phyloP scores from a whole-genome alignment of 2,888 invertebrate species.

The Nomada fabriciana region DNA sequence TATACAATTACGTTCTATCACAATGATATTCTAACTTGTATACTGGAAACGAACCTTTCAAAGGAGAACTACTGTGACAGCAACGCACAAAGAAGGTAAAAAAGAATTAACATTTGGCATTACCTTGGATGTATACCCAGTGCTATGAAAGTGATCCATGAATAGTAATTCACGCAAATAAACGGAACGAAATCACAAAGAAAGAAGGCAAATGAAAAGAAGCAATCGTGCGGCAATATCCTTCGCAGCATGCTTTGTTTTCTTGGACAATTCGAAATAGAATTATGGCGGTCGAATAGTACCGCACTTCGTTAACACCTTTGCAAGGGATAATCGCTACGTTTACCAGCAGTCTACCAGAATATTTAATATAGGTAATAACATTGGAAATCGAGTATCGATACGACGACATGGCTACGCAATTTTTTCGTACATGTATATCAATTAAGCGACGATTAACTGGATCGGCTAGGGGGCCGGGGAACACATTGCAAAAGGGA shows the following conservation, averaged over 20 bases:
- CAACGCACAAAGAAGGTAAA: conserved; percentile 18
- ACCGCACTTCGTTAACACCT: conserved; percentile 9
- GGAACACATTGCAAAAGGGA: conserved; percentile 33
- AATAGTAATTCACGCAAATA: not conserved
- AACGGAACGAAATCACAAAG: conserved; percentile 7
- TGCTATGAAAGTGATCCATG: conserved; percentile 8
- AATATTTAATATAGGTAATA: conserved; percentile 23
- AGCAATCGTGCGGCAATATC: conserved; percentile 38
- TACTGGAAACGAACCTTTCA: not conserved
- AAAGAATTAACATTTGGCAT: conserved; percentile 30
- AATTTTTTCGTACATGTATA: conserved; percentile 11
- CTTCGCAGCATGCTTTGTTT: conserved; percentile 24
- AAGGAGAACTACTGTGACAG: conserved; percentile 19
- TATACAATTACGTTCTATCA: conserved; percentile 27
- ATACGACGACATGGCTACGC: conserved; percentile 14
- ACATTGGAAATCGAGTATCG: conserved; percentile 15
- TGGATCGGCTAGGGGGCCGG: conserved; percentile 43
- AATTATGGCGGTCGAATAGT: not conserved
- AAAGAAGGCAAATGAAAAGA: conserved; percentile 35
- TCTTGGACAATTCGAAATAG: not conserved
- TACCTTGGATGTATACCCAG: not conserved
- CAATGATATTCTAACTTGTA: conserved; percentile 14
- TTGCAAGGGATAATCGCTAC: conserved; percentile 10
- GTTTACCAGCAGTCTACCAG: conserved; percentile 11
- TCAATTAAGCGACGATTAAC: conserved; percentile 44